Evolutionary conservation across 1,140 invertebrate species (phyloP), one percentile per base, ranked within the genome.

Genomic region (Octopus bimaculoides): DNA sequence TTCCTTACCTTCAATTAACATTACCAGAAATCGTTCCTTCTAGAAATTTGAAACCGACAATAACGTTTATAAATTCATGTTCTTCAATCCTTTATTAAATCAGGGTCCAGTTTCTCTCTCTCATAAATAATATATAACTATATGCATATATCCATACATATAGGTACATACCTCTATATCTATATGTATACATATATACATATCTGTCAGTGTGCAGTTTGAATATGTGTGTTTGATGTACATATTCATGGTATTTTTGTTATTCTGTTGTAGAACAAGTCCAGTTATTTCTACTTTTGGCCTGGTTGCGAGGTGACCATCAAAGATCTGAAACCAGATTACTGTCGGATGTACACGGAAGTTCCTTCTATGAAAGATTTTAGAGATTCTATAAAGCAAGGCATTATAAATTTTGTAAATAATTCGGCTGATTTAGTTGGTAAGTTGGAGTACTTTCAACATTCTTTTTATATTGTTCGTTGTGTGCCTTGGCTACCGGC

Each of bases 301-400:
- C 87, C 89, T 9, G 89, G 90, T 17, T 91, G 90, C 82, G 89
- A 91, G 74, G 88, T 91, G 9, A 82, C 85, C 5, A 89, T 91
- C 41, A 80, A 88, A 26, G 87, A 86, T 9, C 79, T 86, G 6
- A 83, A 81, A 14, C 90, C 90, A 0, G 83, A 88, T 4, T 87
- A 81, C 26, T 91, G 87, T 80, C 82, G 82, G 78, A 78, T 82
- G n/a, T 85, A 89, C 80, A 81, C 55, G 10, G 26, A 80, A 52
- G 54, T 82, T 66, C 80, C 82, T 0, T 80, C 71, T 26, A 78
- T 83, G 52, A 26, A 73, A 0, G 78, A 84, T 12, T 79, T 83
- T 54, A 54, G 75, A 3, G 52, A 9, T n/a, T 81, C 83, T 9
- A 79, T 85, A 17, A 9, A 69, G 6, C 78, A 83, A 8, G 77